A percentile compares a stretch with the other conserved stretches of the same genome.
Evolutionary conservation across 2,113 vertebrate genomes (phyloP).

Genomic region (Notothenia coriiceps): DNA sequence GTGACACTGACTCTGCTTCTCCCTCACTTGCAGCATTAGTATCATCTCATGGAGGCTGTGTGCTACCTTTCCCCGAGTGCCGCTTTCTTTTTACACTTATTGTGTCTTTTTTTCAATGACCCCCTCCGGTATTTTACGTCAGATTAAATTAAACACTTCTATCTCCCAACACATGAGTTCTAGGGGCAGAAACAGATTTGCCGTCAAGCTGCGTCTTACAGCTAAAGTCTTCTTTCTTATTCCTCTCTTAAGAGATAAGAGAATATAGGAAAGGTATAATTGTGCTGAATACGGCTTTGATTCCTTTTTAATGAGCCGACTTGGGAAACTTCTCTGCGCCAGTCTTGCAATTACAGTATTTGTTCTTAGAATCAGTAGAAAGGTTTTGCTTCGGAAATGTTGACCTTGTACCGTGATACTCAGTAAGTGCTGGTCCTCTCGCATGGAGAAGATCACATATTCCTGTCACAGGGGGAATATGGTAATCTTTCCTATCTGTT

Average conservation of each 20-base stretch:
- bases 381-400: conserved; percentile 43
- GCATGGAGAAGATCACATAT: not conserved
- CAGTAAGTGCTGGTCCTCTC: conserved; percentile 16
- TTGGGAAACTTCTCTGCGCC: conserved; percentile 48
- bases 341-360: conserved; percentile 44
- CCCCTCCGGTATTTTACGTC: conserved; percentile 42
- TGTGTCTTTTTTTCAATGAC: conserved; percentile 53
- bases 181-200: conserved; percentile 31
- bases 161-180: conserved; percentile 42
- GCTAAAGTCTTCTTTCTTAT: conserved; percentile 34
- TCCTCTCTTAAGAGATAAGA: conserved; percentile 44
- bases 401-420: conserved; percentile 38
- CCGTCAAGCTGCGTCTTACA: conserved; percentile 42
- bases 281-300: conserved; percentile 56
- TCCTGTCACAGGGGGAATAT: conserved; percentile 14
- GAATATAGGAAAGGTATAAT: conserved; percentile 24
- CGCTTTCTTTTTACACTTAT: conserved; percentile 41
- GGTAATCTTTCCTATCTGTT: conserved; percentile 21
- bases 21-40: conserved; percentile 73
- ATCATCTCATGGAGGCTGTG: conserved; percentile 74
- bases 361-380: conserved; percentile 37
- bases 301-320: conserved; percentile 62
- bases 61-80: conserved; percentile 67
- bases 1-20: conserved; percentile 84
- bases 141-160: conserved; percentile 28